These are phyloP conservation scores for Neotoxoptera formosana DNA, from an alignment of 1,140 invertebrate species.

Conservation along the genomic window DNA sequence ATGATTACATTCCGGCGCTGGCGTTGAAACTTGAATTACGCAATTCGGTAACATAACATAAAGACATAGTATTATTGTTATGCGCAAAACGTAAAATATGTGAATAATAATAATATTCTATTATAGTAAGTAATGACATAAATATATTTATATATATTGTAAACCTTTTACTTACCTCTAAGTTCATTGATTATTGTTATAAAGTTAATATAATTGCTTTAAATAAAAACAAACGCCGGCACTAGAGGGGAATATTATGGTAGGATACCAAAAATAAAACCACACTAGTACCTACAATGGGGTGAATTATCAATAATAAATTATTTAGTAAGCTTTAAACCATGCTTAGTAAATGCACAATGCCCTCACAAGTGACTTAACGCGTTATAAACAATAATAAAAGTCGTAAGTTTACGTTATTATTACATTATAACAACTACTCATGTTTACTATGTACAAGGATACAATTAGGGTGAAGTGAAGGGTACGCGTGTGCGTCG, in stretches of 20 bases:
- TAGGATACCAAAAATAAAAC: not conserved
- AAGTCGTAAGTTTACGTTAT: not conserved
- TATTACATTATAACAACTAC: not conserved
- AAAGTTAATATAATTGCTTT: not conserved
- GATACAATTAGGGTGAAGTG: not conserved
- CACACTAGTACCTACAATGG: not conserved
- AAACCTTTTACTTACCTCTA: too few relatives aligned
- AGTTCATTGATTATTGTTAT: not conserved
- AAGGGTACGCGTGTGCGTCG: not conserved
- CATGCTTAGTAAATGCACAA: not conserved
- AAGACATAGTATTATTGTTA: not conserved
- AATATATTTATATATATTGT: too few relatives aligned
- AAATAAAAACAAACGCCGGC: not conserved
- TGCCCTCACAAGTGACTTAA: not conserved
- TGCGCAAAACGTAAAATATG: not conserved
- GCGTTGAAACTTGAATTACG: not conserved
- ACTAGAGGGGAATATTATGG: not conserved
- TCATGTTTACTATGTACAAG: not conserved
- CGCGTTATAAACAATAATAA: constrained; percentile 11
- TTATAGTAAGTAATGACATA: not conserved
- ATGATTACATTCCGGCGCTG: not conserved
- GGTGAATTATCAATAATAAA: not conserved
- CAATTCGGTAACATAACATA: not conserved
- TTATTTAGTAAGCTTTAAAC: not conserved
- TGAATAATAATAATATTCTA: not conserved